A percentile compares a stretch with the other conserved stretches of the same genome.
Conservation (phyloP, 2,113 vertebrate genomes). For the Chaetura pelagica region DNA sequence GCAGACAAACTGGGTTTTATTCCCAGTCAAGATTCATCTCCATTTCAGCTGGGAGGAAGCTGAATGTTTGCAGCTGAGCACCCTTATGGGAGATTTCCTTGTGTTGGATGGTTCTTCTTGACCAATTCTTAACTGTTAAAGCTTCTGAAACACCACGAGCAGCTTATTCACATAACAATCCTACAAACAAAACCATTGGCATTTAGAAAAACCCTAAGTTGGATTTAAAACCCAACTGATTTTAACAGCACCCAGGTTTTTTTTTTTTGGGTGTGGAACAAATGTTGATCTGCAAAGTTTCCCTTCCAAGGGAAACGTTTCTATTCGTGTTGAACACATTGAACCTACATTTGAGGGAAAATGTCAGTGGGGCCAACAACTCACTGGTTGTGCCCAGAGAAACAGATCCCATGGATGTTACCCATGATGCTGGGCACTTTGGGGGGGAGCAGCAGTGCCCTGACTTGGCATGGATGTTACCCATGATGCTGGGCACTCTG, state of each 20-base stretch:
- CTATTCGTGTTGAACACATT: accelerated
- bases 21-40: background rate
- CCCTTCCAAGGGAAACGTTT: background rate
- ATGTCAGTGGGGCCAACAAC: accelerated
- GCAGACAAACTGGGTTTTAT: background rate
- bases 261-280: background rate
- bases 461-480: too few species aligned
- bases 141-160: background rate
- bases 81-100: background rate
- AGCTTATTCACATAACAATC: background rate
- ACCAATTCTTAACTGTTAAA: accelerated
- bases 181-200: background rate
- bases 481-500: too few species aligned
- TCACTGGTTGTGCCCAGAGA: too few species aligned
- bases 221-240: background rate
- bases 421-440: too few species aligned
- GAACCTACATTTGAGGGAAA: background rate
- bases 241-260: background rate
- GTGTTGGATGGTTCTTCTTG: background rate
- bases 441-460: too few species aligned
- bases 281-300: background rate
- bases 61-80: background rate
- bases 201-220: background rate
- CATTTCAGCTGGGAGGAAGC: background rate
- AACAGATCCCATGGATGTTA: accelerated